Evolutionary conservation across 2,888 invertebrate genomes (phyloP), one percentile per base, ranked within the genome.

Genomic region (Orthonychiurus folsomi): DNA sequence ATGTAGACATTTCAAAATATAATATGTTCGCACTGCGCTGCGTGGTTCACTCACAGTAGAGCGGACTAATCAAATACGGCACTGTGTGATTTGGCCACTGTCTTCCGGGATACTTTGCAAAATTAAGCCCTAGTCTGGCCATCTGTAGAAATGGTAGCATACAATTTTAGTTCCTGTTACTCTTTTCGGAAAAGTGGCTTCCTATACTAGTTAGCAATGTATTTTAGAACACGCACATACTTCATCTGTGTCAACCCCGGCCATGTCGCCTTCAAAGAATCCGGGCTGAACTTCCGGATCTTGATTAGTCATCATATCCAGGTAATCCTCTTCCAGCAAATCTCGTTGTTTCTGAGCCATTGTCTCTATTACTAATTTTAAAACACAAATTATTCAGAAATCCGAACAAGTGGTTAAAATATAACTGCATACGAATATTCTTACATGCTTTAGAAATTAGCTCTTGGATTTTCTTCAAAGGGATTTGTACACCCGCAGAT

Each of bases 241-340:
- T 20, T 62, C 52, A 50, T 72, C 78, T 74, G 78, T 83, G 58
- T 82, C 82, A 61, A 82, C 81, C 67, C 85, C 79, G 1, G 85
- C 85, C 78, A 86, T 85, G 69, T 86, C 85, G 1, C 86, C 86
- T 76, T 86, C 84, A 74, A 82, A 85, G 28, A 86, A 76, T 20
- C 84, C 84, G 0, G 85, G 85, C 65, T 80, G 79, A 0, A 85
- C 81, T 77, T 86, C 85, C 0, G 85, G 84, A 76, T 86, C 85
- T 69, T 81, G 79, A n/a, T 74, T 70, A 2, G 63, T 65, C 52
- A 63, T 53, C 3, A 61, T 21, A 15, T 67, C 64, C 2, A 61
- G 62, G 20, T 47, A 26, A 54, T 65, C 63, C 28, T 65, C 66
- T 3, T 72, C 69, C 3, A 69, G 48, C 27, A 72, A 57, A 57